Evolutionary conservation across 2,888 invertebrate genomes (phyloP), one percentile per base, ranked within the genome.

Genomic region (Melinaea marsaeus): DNA sequence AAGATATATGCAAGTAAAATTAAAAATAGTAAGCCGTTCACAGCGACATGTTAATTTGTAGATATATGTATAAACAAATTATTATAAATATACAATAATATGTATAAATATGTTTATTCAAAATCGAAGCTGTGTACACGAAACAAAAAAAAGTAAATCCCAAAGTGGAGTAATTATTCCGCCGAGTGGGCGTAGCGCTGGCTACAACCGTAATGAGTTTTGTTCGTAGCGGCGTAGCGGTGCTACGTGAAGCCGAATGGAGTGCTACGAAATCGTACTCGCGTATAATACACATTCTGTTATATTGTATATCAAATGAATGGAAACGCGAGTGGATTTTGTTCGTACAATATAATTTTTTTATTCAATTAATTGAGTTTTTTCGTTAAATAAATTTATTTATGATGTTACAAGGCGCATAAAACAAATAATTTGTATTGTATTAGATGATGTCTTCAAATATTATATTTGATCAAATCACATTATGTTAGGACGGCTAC

Each of bases 171-270:
- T 13, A 51, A 51, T 51, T 51, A 42, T 42, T 42, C 7, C 13
- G 51, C 22, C 22, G 13, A 22, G 51, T 13, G 32, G 51, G 51
- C 51, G 51, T 51, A 51, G 51, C 13, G 32, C 51, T 32, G 13
- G 51, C 51, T 51, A 51, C 51, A 32, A 51, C 22, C 13, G 32
- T 51, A 51, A 4, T 7, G 22, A 9, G 51, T 51, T 51, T 51
- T 51, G 51, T 51, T 51, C 51, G 51, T 51, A 51, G 51, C 51
- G 13, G 51, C 51, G 51, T 51, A 51, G 51, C 51, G 13, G 51
- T 51, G 51, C 51, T 51, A 51, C 51, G 51, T 22, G 51, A 51
- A 51, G 22, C 51, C 13, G 22, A 51, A 13, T 22, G 22, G 22
- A n/a, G 7, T 9, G 51, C 51, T 51, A 51, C 51, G 51, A 51